phyloP scores from a whole-genome alignment of 2,113 vertebrate species.

The Otus sunia region DNA sequence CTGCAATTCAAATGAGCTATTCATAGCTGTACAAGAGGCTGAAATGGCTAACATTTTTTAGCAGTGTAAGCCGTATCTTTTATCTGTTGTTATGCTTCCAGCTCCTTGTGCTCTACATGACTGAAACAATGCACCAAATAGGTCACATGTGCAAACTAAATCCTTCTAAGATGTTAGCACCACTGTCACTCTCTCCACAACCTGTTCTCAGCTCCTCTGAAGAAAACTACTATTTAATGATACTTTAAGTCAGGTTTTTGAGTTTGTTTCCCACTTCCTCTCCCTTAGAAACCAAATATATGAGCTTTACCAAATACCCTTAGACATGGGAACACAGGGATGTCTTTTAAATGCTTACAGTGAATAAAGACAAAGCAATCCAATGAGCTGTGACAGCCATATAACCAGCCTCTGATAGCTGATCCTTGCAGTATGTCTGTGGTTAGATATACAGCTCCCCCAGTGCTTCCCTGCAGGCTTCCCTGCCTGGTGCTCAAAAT shows the following conservation, averaged over 20 bases:
- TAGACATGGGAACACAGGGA: background rate
- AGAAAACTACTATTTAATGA: background rate
- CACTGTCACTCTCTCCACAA: background rate
- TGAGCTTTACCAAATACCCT: slow-evolving; percentile 8
- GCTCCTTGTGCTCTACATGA: background rate
- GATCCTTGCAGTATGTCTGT: slow-evolving; percentile 34
- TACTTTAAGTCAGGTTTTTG: background rate
- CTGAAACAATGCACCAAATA: slow-evolving; percentile 3
- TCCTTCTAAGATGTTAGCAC: slow-evolving; percentile 2
- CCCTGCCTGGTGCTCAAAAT: background rate
- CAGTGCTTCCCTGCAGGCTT: background rate
- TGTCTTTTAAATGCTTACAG: slow-evolving; percentile 38
- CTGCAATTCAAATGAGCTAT: background rate
- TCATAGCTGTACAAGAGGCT: background rate
- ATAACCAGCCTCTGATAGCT: background rate
- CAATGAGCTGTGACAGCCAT: slow-evolving; percentile 47
- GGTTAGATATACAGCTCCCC: slow-evolving; percentile 25
- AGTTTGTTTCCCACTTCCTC: background rate
- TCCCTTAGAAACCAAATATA: background rate
- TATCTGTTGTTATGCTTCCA: slow-evolving; percentile 13
- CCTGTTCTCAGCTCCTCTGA: background rate
- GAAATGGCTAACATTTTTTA: background rate
- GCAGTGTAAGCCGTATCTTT: background rate
- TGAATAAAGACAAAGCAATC: slow-evolving; percentile 26
- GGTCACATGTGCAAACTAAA: slow-evolving; percentile 11